Percentiles rank a stretch among this genome's conserved stretches.
Evolutionary conservation across 2,888 invertebrate genomes (phyloP).

Genomic region (Lymantria dispar): DNA sequence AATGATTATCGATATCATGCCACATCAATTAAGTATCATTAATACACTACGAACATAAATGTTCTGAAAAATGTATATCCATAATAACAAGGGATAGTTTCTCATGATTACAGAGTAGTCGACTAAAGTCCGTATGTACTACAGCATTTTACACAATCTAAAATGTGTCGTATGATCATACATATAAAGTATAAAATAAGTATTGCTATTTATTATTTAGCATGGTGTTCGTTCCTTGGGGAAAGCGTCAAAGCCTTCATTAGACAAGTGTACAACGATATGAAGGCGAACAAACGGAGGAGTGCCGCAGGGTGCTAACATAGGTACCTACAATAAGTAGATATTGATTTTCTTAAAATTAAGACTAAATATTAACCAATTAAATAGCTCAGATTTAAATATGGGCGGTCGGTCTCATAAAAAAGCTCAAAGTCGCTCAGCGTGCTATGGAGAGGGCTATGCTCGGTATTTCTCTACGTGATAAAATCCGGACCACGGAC

Average conservation of each 20-base stretch:
- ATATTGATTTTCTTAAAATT: neutral
- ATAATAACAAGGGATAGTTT: constrained; percentile 35
- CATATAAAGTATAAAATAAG: constrained; percentile 18
- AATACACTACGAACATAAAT: constrained; percentile 32
- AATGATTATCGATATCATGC: too few species aligned
- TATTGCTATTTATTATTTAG: constrained; percentile 16
- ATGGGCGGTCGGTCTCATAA: too few species aligned
- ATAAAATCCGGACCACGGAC: too few species aligned
- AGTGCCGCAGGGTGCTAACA: constrained; percentile 33
- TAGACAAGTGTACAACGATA: constrained; percentile 46
- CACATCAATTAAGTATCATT: constrained; percentile 18
- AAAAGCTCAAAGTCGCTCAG: too few species aligned
- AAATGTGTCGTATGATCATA: constrained; percentile 25
- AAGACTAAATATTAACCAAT: too few species aligned
- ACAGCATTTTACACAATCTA: constrained; percentile 22
- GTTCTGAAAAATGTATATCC: constrained; percentile 33
- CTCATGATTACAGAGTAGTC: constrained; percentile 40
- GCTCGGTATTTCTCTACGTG: too few species aligned
- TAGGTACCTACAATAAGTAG: constrained; percentile 13
- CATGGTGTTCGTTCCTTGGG: constrained; percentile 33
- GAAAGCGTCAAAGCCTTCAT: constrained; percentile 52
- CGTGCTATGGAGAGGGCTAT: too few species aligned
- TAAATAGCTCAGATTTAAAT: too few species aligned
- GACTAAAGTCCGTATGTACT: constrained; percentile 19
- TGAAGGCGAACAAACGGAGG: constrained; percentile 35